Conservation (phyloP, 2,113 vertebrate genomes). For the Machaerirhynchus nigripectus region DNA sequence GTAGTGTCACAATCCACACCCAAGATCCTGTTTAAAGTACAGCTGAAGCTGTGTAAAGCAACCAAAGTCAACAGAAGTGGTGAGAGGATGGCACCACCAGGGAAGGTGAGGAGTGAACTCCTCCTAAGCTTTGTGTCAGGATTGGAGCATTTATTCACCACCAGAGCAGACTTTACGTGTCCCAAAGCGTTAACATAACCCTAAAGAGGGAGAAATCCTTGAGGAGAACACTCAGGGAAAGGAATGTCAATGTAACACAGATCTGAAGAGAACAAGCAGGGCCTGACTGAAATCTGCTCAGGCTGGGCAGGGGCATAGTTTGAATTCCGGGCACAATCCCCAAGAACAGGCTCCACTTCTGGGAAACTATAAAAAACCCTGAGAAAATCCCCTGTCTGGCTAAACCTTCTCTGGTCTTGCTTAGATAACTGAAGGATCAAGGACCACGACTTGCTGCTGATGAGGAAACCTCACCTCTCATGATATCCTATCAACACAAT, state of each 20-base stretch:
- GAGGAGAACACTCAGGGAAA: background rate
- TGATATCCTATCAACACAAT: rapidly evolving
- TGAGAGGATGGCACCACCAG: background rate
- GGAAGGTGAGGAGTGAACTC: background rate
- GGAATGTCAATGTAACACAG: background rate
- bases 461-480: background rate
- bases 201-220: background rate
- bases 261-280: background rate
- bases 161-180: background rate
- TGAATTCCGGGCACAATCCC: background rate
- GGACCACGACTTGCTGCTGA: background rate
- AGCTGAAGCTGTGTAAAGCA: constrained; percentile 16
- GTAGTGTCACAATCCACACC: background rate
- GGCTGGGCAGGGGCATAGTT: background rate
- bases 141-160: background rate
- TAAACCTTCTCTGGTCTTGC: background rate
- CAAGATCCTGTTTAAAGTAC: constrained; percentile 27
- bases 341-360: background rate
- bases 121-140: background rate
- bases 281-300: background rate
- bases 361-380: background rate
- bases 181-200: background rate
- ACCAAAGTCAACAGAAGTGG: background rate
- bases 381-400: background rate
- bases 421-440: background rate